Evolutionary conservation across 1,140 invertebrate species (phyloP).

Genomic region (Drosophila aff.): DNA sequence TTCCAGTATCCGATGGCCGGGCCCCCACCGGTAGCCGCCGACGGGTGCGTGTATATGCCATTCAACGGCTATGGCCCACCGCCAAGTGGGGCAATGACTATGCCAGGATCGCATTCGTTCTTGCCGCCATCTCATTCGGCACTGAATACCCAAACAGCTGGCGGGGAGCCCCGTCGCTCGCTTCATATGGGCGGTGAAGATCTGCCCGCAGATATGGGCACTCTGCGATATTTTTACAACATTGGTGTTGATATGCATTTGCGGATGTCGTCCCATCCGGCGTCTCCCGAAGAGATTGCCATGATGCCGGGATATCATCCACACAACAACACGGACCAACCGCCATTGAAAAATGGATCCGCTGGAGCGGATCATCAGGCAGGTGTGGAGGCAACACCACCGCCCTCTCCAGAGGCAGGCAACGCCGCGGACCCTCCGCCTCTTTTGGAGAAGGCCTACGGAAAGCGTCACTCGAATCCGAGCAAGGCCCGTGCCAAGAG

Average conservation of each 20-base stretch:
- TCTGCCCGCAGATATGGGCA: constrained; percentile 87
- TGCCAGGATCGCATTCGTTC: constrained; percentile 22
- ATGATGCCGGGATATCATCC: constrained; percentile 1
- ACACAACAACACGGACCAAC: constrained; percentile 63
- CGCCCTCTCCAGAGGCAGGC: constrained; percentile 49
- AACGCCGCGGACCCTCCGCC: constrained; percentile 1
- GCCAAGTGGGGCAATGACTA: constrained; percentile 1
- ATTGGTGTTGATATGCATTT: constrained; percentile 87
- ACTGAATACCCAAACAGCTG: constrained; percentile 5
- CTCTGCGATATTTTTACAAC: constrained; percentile 89
- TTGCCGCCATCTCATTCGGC: constrained; percentile 13
- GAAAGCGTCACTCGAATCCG: constrained; percentile 26
- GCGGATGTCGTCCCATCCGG: constrained; percentile 39
- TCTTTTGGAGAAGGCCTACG: background rate
- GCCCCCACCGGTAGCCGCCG: constrained; percentile 29
- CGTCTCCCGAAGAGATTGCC: constrained; percentile 41
- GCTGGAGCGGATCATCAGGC: constrained; percentile 4
- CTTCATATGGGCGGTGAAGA: constrained; percentile 86
- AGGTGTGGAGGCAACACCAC: constrained; percentile 36
- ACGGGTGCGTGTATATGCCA: constrained; percentile 61
- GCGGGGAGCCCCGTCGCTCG: constrained; percentile 71
- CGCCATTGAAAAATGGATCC: background rate
- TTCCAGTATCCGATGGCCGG: constrained; percentile 21
- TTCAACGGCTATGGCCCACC: constrained; percentile 39
- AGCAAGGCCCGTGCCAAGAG: constrained; percentile 52